Conservation (phyloP, 2,888 invertebrate genomes). For the Bhutanitis thaidina region DNA sequence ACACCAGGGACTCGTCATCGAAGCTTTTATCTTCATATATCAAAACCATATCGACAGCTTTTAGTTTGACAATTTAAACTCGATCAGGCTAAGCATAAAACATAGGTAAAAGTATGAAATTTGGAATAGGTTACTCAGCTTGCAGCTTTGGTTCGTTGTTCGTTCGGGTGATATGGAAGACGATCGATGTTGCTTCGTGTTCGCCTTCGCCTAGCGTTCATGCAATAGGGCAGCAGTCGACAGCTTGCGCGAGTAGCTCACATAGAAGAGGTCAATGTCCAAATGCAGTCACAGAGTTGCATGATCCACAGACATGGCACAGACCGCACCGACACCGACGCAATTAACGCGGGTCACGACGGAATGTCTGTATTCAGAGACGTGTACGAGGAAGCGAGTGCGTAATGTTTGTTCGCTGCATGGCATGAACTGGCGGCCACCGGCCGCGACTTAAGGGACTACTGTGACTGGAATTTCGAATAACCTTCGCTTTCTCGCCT, state of each 20-base stretch:
- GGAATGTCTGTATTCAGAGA: slow-evolving; percentile 63
- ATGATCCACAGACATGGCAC: slow-evolving; percentile 36
- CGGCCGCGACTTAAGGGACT: slow-evolving; percentile 25
- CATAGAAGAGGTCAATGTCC: slow-evolving; percentile 47
- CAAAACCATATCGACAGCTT: slow-evolving; percentile 43
- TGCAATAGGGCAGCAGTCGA: slow-evolving; percentile 37
- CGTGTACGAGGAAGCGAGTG: slow-evolving; percentile 22
- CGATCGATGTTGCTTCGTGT: slow-evolving; percentile 62
- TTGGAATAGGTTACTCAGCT: slow-evolving; percentile 28
- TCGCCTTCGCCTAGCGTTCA: slow-evolving; percentile 47
- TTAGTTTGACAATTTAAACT: slow-evolving; percentile 34
- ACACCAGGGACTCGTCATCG: slow-evolving; percentile 48
- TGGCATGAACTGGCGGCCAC: slow-evolving; percentile 40
- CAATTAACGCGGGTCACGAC: slow-evolving; percentile 29
- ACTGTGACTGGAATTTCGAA: slow-evolving; percentile 75
- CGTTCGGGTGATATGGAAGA: slow-evolving; percentile 24
- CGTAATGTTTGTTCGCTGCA: slow-evolving; percentile 39
- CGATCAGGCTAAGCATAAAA: slow-evolving; percentile 38
- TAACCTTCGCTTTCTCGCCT: slow-evolving; percentile 71
- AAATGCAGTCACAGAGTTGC: slow-evolving; percentile 65
- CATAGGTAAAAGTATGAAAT: slow-evolving; percentile 40
- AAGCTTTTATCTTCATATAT: slow-evolving; percentile 26
- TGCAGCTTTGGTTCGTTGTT: slow-evolving; percentile 21
- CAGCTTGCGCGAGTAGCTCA: slow-evolving; percentile 48
- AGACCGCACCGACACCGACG: slow-evolving; percentile 26